Base-by-base conservation (phyloP, 2,113 vertebrate species). In the Pavo muticus region DNA sequence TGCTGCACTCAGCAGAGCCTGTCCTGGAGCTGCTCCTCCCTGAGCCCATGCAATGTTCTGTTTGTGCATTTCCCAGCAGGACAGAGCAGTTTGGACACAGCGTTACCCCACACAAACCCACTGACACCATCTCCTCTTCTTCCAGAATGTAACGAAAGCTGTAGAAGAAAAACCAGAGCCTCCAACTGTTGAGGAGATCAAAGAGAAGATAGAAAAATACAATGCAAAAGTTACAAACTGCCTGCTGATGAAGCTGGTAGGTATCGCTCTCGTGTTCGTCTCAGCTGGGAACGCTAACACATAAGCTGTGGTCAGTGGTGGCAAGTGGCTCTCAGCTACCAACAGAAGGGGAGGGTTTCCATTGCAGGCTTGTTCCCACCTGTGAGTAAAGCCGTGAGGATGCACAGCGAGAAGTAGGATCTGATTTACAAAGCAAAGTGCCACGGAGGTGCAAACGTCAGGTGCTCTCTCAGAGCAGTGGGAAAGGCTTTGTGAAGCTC, bases 171-270 rank as follows among this genome's bases (percentile, higher is more conserved):
- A 97, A 3, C 95, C 72, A 1, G 86, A 95, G 68, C 97, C 97
- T 5, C 98, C 98, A 10, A 98, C 98, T 0, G 32, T 97, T 71
- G 98, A 99, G 94, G 99, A 99, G 88, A 97, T 99, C 96, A 97
- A 90, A 52, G 95, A 98, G 94, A 99, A 96, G 96, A 99, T 99
- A 10, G 98, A 99, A 4, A 98, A 97, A 84, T 99, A 99, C 94
- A 99, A 99, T 14, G 93, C 97, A 18, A 98, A 98, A 60, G 98
- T 99, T 63, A 98, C 98, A 2, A 98, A 99, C 95, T 99, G 98
- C 96, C 94, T 98, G 57, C 84, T 98, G 95, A 99, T 99, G 99
- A 99, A 98, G 54, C 96, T 99, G 99, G 99, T 99, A 94, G 68
- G 97, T 71, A 0, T 1, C 23, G 73, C 76, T 91, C 39, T 48